phyloP scores from a whole-genome alignment of 2,888 invertebrate species.

The Podotricha telesiphe region DNA sequence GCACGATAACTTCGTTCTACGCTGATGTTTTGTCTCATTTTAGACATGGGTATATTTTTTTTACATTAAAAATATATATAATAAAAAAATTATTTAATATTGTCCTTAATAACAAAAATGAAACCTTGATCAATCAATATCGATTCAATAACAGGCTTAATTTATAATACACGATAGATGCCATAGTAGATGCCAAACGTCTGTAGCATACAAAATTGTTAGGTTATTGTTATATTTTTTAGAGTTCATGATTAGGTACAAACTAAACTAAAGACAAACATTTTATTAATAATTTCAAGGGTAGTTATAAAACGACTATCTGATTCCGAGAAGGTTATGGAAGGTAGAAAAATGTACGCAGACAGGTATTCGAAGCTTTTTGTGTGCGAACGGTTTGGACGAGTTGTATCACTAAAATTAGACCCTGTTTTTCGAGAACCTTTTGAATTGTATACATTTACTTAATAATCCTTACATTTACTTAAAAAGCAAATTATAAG shows the following conservation, averaged over 20 bases:
- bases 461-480: not conserved
- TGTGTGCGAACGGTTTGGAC: slow-evolving; percentile 6
- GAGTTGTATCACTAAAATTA: slow-evolving; percentile 22
- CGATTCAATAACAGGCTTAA: not conserved
- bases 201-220: not conserved
- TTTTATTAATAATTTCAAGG: slow-evolving; percentile 10
- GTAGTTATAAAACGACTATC: slow-evolving; percentile 12
- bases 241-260: not conserved
- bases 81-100: not conserved
- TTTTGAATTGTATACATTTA: not conserved
- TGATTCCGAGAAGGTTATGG: slow-evolving; percentile 42
- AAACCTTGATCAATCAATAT: no score
- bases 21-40: no score
- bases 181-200: not conserved
- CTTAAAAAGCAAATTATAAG: not conserved
- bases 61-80: not conserved
- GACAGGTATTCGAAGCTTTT: slow-evolving; percentile 33
- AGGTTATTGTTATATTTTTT: not conserved
- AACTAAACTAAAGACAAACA: not conserved
- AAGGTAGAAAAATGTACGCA: slow-evolving; percentile 40
- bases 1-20: no score
- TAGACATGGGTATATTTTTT: no score
- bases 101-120: not conserved
- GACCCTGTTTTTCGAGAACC: not conserved
- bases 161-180: not conserved